Conservation (phyloP, 2,113 vertebrate species). For the Aspidoscelis tigris region DNA sequence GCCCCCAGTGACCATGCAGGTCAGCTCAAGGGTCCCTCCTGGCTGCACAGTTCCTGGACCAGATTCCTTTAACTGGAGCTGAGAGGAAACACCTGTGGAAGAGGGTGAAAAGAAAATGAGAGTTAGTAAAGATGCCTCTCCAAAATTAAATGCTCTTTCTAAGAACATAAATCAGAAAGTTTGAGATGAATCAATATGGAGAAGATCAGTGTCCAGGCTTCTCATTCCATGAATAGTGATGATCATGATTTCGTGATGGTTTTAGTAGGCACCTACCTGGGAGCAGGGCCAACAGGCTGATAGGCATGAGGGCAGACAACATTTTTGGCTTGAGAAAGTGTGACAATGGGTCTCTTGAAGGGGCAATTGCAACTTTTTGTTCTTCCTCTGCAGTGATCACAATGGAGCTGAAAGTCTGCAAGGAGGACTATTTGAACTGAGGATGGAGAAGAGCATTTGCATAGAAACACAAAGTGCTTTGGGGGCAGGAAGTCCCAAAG, state of each 20-base stretch:
- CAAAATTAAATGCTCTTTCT: neutral
- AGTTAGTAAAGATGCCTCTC: fast-evolving
- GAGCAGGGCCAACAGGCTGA: neutral
- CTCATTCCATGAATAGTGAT: too few relatives aligned
- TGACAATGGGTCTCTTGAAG: neutral
- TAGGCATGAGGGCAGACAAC: neutral
- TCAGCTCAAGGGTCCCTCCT: neutral
- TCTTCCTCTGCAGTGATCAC: too few relatives aligned
- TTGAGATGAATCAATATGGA: neutral
- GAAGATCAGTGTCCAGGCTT: neutral
- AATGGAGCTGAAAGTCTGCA: fast-evolving
- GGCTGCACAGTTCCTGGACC: neutral
- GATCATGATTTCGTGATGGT: too few relatives aligned
- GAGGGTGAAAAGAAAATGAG: neutral
- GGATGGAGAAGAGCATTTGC: neutral
- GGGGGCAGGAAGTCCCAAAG: too few relatives aligned
- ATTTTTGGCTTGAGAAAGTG: neutral
- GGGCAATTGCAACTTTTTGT: neutral
- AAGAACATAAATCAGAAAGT: neutral
- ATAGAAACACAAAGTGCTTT: neutral
- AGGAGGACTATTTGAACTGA: neutral
- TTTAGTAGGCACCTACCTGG: neutral
- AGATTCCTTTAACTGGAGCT: neutral
- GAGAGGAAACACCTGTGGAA: neutral
- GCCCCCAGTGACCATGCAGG: neutral